Base-by-base conservation (phyloP, 2,113 vertebrate genomes). In the Passer montanus region DNA sequence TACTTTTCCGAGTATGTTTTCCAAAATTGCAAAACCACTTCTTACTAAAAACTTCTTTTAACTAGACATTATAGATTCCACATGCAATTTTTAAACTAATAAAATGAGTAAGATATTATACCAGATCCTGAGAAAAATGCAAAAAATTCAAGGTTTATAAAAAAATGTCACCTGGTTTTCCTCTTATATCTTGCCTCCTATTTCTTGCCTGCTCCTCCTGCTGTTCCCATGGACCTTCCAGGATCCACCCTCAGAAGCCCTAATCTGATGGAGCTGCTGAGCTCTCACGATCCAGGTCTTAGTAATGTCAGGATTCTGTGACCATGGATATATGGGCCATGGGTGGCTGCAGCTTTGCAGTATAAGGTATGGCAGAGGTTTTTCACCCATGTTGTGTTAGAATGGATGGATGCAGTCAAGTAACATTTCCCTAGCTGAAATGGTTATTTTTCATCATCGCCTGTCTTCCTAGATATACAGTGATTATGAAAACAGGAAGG, bases 401-500 rank as follows among this genome's bases (percentile, higher is more conserved):
- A 26, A 46, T 1, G 28, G 56, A 67, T 77, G 39, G 70, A 89
- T 87, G 55, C 64, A 88, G 85, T 66, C 23, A 80, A 73, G 30
- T 44, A 55, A 67, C 53, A 28, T 74, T 55, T 81, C 18, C 46
- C 79, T 66, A 41, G n/a, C 35, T 88, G 44, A 7, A 3, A 7
- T 58, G 37, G 76, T 35, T 41, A 46, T 33, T 88, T 84, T 84
- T 92, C 89, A 92, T 90, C 59, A 86, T 37, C 50, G 90, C 79
- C 93, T 90, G 46, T 90, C 49, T 83, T 76, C 67, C 86, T 67
- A 85, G 79, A 82, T 74, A 27, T 83, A 66, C 79, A 84, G 72
- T 67, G 82, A 94, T 93, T 77, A 84, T 18, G 24, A 75, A 60
- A 55, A 76, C 41, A 93, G 82, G 82, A 94, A 84, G 78, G 70